Evolutionary conservation across 1,140 invertebrate genomes (phyloP), one percentile per base, ranked within the genome.

Genomic region (Magallana gigas): DNA sequence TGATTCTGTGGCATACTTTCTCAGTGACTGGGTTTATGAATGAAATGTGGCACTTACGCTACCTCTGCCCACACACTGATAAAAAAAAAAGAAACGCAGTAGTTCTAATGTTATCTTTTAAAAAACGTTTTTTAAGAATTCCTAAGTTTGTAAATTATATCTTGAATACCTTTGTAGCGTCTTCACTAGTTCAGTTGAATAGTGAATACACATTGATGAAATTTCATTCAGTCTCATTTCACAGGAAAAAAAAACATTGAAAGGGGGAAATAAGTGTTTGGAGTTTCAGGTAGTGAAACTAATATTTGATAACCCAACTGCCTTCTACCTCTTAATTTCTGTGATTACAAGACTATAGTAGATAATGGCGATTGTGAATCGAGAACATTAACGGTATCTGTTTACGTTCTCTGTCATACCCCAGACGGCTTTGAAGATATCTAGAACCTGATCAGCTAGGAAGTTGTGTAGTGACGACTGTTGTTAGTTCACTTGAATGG

Each of bases 311-410:
- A 76, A 76, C 68, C 68, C 68, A 76, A 76, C 36, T 36, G 68
- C 68, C 68, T 76, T 29, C 23, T 76, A 76, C 68, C 68, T 76
- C 36, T 62, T 76, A 76, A 76, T 76, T 76, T 76, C 36, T 76
- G 68, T 76, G 68, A 76, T 76, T 76, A 76, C 68, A 76, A 76
- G 68, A 76, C 68, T 76, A 76, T 76, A 76, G 23, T 76, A 76
- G 68, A 76, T 76, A 76, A 76, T 76, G 68, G 23, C 5, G 68
- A 76, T 76, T 76, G 68, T 76, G 68, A 76, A 29, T 29, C 23
- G 2, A 76, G 14, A 23, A 23, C 68, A 29, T 76, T 18, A 76
- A 76, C 68, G 29, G 36, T 76, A 76, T 76, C 68, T 76, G 68
- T 76, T 76, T 76, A 76, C 68, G 48, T 76, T 76, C 36, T 76